phyloP scores from a whole-genome alignment of 2,888 invertebrate genomes.

The Sarcophaga subvicina region DNA sequence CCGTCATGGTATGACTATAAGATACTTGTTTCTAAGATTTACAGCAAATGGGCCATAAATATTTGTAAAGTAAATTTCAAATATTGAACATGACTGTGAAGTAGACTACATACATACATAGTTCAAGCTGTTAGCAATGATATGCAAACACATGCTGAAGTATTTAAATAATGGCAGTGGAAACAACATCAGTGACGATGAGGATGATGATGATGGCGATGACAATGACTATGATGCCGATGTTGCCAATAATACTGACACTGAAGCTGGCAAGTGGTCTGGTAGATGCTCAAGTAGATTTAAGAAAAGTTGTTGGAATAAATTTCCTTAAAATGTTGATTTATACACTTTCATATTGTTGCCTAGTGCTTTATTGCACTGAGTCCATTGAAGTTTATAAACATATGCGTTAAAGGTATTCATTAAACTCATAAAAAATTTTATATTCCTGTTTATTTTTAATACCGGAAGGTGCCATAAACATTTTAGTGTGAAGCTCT shows the following conservation, averaged over 20 bases:
- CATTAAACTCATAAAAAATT: constrained; percentile 34
- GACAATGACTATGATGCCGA: constrained; percentile 1
- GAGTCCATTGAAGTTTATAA: constrained; percentile 6
- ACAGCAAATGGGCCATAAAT: constrained; percentile 30
- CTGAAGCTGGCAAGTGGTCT: neutral
- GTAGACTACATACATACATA: constrained; percentile 9
- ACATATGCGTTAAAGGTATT: constrained; percentile 4
- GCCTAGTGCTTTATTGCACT: neutral
- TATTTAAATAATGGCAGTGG: constrained; percentile 40
- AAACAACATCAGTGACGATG: neutral
- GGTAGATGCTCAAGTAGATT: neutral
- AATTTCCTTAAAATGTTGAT: constrained; percentile 2
- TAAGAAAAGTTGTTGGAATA: neutral
- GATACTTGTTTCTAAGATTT: neutral
- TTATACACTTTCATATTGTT: constrained; percentile 13
- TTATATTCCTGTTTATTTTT: constrained; percentile 38
- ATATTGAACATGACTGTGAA: constrained; percentile 32
- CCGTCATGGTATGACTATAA: constrained; percentile 8
- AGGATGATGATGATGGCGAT: constrained; percentile 1
- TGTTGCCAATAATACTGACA: neutral
- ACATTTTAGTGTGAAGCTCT: constrained; percentile 18
- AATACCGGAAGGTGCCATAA: constrained; percentile 46
- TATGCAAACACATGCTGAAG: constrained; percentile 50
- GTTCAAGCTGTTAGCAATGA: constrained; percentile 29
- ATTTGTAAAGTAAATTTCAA: constrained; percentile 36